Conservation (phyloP, 1,140 invertebrate species). For the Aleiodes sp. region DNA sequence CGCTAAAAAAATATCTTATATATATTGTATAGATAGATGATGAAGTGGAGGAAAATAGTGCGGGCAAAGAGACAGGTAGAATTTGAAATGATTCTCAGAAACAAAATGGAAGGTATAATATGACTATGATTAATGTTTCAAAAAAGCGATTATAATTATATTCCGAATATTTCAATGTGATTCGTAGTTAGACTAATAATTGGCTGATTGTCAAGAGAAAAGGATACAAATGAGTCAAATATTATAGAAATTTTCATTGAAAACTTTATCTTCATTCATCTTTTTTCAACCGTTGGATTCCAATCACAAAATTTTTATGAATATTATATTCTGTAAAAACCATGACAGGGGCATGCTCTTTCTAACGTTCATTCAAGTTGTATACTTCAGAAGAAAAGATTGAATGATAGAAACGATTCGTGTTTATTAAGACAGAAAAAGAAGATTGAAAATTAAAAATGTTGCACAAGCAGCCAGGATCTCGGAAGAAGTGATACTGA, state of each 20-base stretch:
- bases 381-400: no score
- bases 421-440: not conserved
- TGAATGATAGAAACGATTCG: no score
- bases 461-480: not conserved
- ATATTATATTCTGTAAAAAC: no score
- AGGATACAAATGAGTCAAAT: not conserved
- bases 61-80: not conserved
- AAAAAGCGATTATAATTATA: slow-evolving; percentile 36
- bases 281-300: no score
- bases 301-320: no score
- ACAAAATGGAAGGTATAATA: not conserved
- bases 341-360: no score
- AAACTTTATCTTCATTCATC: no score
- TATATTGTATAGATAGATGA: slow-evolving; percentile 18
- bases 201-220: not conserved
- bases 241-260: no score
- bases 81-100: not conserved
- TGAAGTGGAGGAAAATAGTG: not conserved
- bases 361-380: no score
- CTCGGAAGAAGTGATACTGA: not conserved
- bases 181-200: slow-evolving; percentile 29
- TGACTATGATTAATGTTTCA: slow-evolving; percentile 36
- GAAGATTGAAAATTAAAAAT: not conserved
- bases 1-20: slow-evolving; percentile 9
- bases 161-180: slow-evolving; percentile 43